Evolutionary conservation across 2,888 invertebrate species (phyloP).

Genomic region (Cantharis lateralis): DNA sequence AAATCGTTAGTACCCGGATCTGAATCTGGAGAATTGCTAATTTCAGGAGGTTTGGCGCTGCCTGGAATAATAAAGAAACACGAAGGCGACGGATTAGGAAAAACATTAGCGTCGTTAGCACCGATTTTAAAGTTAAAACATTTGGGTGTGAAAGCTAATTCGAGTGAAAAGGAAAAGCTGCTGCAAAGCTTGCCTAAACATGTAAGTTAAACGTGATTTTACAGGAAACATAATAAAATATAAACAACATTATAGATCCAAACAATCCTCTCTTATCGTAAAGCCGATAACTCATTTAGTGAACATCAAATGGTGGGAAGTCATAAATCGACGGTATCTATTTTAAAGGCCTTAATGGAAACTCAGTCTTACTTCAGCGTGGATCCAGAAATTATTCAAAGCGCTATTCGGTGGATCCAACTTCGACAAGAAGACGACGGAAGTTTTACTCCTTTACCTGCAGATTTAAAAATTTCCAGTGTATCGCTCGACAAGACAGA

Average conservation of each 20-base stretch:
- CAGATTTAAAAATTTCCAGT: constrained; percentile 58
- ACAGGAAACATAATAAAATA: background rate
- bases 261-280: constrained; percentile 65
- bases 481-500: constrained; percentile 5
- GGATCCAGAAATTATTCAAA: constrained; percentile 64
- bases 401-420: constrained; percentile 67
- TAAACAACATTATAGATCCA: constrained; percentile 60
- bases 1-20: constrained; percentile 69
- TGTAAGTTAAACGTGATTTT: constrained; percentile 47
- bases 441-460: constrained; percentile 63
- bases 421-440: constrained; percentile 64
- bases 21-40: constrained; percentile 64
- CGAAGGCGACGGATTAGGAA: constrained; percentile 51
- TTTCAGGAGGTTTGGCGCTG: constrained; percentile 67
- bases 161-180: constrained; percentile 58
- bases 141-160: constrained; percentile 54
- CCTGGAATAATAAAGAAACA: constrained; percentile 50
- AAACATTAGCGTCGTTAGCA: constrained; percentile 64
- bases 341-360: constrained; percentile 64
- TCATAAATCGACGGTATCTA: constrained; percentile 64
- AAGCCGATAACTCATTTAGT: constrained; percentile 69
- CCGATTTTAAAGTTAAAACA: constrained; percentile 63
- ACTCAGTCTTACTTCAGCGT: constrained; percentile 66
- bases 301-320: constrained; percentile 68
- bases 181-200: constrained; percentile 62